Evolutionary conservation across 2,113 vertebrate genomes (phyloP).

Genomic region (Sprattus sprattus): DNA sequence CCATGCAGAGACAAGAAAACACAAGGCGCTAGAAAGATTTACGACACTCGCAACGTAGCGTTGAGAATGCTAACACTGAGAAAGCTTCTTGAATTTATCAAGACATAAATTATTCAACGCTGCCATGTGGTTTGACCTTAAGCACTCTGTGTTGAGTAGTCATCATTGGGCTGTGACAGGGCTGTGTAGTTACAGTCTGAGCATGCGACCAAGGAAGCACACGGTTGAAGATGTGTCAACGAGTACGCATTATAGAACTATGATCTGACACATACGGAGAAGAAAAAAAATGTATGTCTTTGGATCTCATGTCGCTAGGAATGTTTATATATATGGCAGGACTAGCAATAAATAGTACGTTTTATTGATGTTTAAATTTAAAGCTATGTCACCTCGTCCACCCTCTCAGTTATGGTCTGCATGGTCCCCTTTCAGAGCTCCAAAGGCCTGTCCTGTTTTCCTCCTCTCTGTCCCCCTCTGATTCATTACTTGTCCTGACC

Average conservation of each 20-base stretch:
- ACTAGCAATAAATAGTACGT: background rate
- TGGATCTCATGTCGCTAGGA: background rate
- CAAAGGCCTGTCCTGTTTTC: background rate
- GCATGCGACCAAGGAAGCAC: background rate
- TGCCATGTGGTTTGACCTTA: constrained; percentile 1
- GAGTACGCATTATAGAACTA: background rate
- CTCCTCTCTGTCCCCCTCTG: background rate
- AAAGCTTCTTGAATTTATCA: background rate
- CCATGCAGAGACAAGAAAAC: background rate
- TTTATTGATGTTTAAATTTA: background rate
- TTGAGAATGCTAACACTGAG: background rate
- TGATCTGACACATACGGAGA: background rate
- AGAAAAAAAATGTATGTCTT: background rate
- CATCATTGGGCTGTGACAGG: background rate
- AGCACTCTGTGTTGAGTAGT: background rate
- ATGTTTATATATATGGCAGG: background rate
- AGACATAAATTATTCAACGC: background rate
- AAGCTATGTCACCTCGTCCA: background rate
- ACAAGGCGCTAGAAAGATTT: background rate
- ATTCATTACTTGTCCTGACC: background rate
- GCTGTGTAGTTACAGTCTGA: background rate
- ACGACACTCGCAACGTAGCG: background rate
- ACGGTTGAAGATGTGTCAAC: background rate
- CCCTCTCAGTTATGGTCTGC: background rate
- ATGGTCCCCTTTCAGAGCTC: background rate